These are phyloP conservation scores for Heliconius nattereri DNA, from an alignment of 1,140 invertebrate genomes.

Conservation along the genomic window DNA sequence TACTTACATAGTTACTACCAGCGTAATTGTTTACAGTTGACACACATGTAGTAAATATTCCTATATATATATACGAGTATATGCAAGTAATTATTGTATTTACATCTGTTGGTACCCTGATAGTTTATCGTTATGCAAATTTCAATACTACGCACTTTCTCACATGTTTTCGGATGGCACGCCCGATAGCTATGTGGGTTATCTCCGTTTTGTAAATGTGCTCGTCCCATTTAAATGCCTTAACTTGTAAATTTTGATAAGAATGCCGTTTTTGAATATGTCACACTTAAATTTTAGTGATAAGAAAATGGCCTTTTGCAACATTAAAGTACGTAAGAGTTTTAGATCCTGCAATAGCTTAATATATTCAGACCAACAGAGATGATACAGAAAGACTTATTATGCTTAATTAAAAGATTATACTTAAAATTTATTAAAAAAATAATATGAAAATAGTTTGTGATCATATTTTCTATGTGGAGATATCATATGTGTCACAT, in stretches of 20 bases:
- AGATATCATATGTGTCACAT: too few relatives aligned
- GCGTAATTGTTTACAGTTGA: too few relatives aligned
- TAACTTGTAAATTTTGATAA: slow-evolving; percentile 1
- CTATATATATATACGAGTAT: too few relatives aligned
- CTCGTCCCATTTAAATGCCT: slow-evolving; percentile 7
- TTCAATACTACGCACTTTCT: slow-evolving; percentile 48
- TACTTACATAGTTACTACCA: too few relatives aligned
- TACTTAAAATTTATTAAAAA: too few relatives aligned
- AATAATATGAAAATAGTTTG: too few relatives aligned
- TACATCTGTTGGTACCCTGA: background rate
- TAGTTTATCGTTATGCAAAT: slow-evolving; percentile 55
- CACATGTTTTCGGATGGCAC: slow-evolving; percentile 50
- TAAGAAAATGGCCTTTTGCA: background rate
- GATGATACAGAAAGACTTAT: too few relatives aligned
- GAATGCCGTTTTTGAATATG: background rate
- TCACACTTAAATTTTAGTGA: background rate
- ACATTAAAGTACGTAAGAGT: too few relatives aligned
- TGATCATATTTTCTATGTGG: too few relatives aligned
- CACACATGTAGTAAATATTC: background rate
- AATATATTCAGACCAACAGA: too few relatives aligned
- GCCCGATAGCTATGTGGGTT: slow-evolving; percentile 61
- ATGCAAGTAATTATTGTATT: background rate
- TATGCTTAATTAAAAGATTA: too few relatives aligned
- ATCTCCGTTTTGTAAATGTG: slow-evolving; percentile 43
- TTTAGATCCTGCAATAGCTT: too few relatives aligned